phyloP scores from a whole-genome alignment of 2,888 invertebrate species.

The Siphlonurus alternatus region DNA sequence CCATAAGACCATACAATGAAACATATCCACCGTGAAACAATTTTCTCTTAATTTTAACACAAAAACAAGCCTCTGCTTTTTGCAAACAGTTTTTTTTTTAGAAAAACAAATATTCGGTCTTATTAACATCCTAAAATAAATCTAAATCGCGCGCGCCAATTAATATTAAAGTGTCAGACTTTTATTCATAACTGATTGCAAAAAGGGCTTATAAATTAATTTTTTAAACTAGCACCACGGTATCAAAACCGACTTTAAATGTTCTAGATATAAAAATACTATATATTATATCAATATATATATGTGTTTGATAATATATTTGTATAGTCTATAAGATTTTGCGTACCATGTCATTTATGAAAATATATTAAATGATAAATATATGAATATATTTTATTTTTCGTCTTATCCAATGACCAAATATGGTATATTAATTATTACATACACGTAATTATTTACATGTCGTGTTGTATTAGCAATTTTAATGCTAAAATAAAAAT shows the following conservation, averaged over 20 bases:
- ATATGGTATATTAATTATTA: background rate
- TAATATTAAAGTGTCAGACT: background rate
- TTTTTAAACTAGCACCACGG: background rate
- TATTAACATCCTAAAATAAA: background rate
- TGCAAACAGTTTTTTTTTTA: background rate
- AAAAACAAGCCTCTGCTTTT: background rate
- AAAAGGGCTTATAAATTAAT: background rate
- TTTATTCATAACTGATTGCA: background rate
- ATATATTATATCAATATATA: background rate
- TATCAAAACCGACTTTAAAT: background rate
- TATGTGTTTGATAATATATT: background rate
- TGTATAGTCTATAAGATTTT: background rate
- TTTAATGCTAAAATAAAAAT: background rate
- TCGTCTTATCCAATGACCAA: background rate
- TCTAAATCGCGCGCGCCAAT: background rate
- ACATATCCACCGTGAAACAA: background rate
- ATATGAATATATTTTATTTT: too few species aligned
- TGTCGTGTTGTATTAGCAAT: background rate
- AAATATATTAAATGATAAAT: too few species aligned
- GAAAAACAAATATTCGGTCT: background rate
- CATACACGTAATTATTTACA: too few species aligned
- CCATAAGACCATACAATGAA: background rate
- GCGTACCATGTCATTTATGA: background rate
- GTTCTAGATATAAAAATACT: background rate
- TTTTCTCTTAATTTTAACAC: background rate